Percentiles rank a stretch among this genome's conserved stretches.
Evolutionary conservation across 2,797 vertebrate species (phyloP).

Genomic region (Petrocephalus sullivani): DNA sequence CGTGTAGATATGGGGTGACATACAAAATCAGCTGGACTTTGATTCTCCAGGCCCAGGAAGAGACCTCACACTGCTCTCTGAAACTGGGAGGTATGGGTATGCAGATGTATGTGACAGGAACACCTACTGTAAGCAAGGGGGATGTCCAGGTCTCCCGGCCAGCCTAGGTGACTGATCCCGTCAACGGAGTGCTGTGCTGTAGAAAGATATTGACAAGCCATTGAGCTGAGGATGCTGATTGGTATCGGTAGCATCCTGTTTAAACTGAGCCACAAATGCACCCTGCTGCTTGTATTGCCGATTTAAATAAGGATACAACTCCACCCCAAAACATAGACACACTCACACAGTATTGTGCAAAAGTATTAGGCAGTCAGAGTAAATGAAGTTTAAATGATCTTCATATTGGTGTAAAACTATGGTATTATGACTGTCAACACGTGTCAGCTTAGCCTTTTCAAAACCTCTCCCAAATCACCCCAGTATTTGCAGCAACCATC

Average conservation of each 20-base stretch:
- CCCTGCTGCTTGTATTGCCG: not conserved
- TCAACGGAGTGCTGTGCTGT: conserved; percentile 68
- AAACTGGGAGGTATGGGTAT: not conserved
- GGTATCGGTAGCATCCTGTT: conserved; percentile 24
- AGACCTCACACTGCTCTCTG: not conserved
- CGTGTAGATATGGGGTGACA: not conserved
- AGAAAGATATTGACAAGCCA: conserved; percentile 31
- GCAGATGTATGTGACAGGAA: not conserved
- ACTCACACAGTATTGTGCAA: not conserved
- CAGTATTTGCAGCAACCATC: not conserved
- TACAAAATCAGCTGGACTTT: not conserved
- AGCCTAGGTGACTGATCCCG: conserved; percentile 59
- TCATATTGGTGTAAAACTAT: not conserved
- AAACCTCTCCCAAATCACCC: not conserved
- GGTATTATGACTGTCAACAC: not conserved
- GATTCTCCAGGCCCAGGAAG: not conserved
- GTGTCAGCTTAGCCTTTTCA: not conserved
- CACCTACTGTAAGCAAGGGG: conserved; percentile 64
- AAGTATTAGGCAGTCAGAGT: not conserved
- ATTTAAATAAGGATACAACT: not conserved
- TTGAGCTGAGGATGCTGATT: not conserved
- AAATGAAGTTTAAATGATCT: not conserved
- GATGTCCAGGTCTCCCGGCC: conserved; percentile 62
- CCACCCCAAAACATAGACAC: not conserved
- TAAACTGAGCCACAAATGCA: not conserved